Conservation (phyloP, 1,140 invertebrate species). For the Zaprionus nigranus region DNA sequence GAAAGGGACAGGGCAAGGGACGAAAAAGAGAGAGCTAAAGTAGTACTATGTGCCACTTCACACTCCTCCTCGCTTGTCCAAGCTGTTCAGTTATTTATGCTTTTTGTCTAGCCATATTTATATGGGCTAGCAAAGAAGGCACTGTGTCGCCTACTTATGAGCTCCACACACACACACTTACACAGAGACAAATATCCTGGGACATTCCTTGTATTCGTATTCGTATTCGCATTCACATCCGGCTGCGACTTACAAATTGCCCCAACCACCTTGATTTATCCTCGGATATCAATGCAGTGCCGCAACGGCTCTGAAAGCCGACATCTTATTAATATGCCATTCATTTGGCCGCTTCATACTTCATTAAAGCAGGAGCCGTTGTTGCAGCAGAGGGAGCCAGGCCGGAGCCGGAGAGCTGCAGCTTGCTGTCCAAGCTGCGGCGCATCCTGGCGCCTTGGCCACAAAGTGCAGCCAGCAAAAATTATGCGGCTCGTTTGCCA, state of each 20-base stretch:
- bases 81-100: constrained; percentile 69
- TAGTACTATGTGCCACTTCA: background rate
- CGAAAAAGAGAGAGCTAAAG: background rate
- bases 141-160: constrained; percentile 50
- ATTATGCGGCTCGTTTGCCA: constrained; percentile 79
- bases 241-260: constrained; percentile 68
- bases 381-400: background rate
- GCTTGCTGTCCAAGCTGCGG: constrained; percentile 8
- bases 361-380: constrained; percentile 71
- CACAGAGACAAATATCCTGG: constrained; percentile 3
- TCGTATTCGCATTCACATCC: constrained; percentile 18
- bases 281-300: constrained; percentile 57
- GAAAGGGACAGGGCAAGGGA: background rate
- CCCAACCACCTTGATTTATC: constrained; percentile 74
- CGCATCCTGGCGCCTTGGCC: constrained; percentile 68
- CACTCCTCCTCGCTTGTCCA: background rate
- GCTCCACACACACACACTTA: background rate
- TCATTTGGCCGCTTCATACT: constrained; percentile 79
- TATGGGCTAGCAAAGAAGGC: constrained; percentile 21
- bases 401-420: constrained; percentile 14
- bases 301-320: constrained; percentile 56
- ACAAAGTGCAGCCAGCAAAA: constrained; percentile 79
- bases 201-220: background rate
- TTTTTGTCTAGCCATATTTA: constrained; percentile 65
- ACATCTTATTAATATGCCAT: constrained; percentile 80